Evolutionary conservation across 64 coral and sea anemone genomes (phyloP), one percentile per base, ranked within the genome.

Genomic region (Pachyseris speciosa): DNA sequence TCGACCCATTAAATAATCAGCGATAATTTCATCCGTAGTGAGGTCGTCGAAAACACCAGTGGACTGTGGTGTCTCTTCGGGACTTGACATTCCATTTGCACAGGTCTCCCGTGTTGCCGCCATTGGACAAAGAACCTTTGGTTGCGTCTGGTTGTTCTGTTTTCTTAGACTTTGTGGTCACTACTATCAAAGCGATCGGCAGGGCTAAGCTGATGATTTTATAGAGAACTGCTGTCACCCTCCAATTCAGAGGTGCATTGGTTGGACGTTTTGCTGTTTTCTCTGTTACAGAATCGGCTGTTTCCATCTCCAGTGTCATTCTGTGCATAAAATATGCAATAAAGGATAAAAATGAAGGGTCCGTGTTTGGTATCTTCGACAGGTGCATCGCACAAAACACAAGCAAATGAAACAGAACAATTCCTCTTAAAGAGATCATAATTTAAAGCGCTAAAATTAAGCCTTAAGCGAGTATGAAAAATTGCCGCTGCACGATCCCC

Each of bases 151-250:
- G 2, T 20, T 60, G 9, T 3, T 38, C 53, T 2, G 19, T 15
- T 42, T 81, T 81, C 17, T 11, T 37, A 19, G 57, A 41, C 27
- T 74, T 83, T 34, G 78, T 68, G 52, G 65, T 45, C 1, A 91
- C 89, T 3, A 91, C 89, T 40, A 91, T 83, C 17, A 91, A 63
- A 47, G 78, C 89, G 28, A 91, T 91, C 13, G 84, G 34, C n/a
- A 91, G n/a, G 3, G 48, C 78, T 12, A 91, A 2, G 48, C 89
- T 83, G 16, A 84, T 69, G 2, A 91, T n/a, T 11, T 58, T 51
- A 15, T 84, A 84, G 4, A 91, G 13, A n/a, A 91, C 16, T 7
- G 89, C 44, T 4, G 84, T 6, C 10, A 38, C 48, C 38, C 74
- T 91, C 89, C 89, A 91, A 9, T 59, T 24, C 7, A 61, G 10